Percentiles rank a stretch among this genome's conserved stretches.
Conservation (phyloP, 1,140 invertebrate species). For the Hydropsyche tenuis region DNA sequence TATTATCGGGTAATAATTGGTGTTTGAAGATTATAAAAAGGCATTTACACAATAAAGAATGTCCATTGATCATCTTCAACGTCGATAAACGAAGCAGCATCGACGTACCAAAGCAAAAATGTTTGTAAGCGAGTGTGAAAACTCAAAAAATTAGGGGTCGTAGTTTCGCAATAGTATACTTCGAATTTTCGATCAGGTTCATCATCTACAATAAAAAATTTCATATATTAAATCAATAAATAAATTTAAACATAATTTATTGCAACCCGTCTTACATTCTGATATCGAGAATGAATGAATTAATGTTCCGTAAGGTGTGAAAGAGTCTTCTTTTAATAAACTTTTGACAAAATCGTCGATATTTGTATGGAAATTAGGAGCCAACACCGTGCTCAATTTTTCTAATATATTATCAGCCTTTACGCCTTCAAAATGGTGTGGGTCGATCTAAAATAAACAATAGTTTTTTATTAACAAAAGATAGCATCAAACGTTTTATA, state of each 20-base stretch:
- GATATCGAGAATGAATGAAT: conserved; percentile 66
- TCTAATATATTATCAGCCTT: conserved; percentile 84
- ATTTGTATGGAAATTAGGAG: conserved; percentile 69
- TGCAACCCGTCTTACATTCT: conserved; percentile 50
- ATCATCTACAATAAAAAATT: conserved; percentile 53
- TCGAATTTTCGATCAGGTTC: conserved; percentile 73
- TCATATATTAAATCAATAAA: background rate
- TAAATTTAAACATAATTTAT: background rate
- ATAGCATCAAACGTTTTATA: background rate
- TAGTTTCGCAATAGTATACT: conserved; percentile 78
- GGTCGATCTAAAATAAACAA: conserved; percentile 57
- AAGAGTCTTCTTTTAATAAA: conserved; percentile 73
- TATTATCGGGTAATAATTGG: background rate
- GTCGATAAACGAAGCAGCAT: conserved; percentile 92
- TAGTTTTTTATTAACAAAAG: background rate
- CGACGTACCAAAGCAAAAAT: conserved; percentile 94
- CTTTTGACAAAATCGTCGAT: conserved; percentile 73
- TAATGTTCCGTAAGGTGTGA: conserved; percentile 75
- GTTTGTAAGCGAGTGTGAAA: conserved; percentile 89
- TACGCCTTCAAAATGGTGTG: conserved; percentile 62
- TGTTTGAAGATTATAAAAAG: conserved; percentile 28
- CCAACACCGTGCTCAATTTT: conserved; percentile 69
- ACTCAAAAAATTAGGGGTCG: conserved; percentile 73
- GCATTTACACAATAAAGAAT: conserved; percentile 87
- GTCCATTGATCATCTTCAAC: conserved; percentile 91